Conservation (phyloP, 2,888 invertebrate species). For the Ormyrus rosae region DNA sequence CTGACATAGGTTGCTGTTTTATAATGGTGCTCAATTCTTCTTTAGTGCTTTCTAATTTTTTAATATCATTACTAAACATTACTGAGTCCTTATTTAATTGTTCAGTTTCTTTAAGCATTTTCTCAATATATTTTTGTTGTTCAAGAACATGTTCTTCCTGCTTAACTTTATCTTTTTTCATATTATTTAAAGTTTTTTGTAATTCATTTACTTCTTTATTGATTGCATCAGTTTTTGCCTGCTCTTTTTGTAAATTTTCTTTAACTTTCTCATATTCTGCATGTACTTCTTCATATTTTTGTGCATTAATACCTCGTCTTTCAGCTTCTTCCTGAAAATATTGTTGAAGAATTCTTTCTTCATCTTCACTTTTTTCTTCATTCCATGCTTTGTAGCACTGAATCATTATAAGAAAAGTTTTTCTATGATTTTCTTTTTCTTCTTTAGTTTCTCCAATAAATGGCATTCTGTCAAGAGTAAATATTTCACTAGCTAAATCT, state of each 20-base stretch:
- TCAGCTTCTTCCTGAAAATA: conserved; percentile 64
- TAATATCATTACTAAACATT: conserved; percentile 58
- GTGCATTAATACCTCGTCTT: conserved; percentile 62
- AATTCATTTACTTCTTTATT: conserved; percentile 57
- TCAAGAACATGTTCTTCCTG: conserved; percentile 56
- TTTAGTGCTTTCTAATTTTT: conserved; percentile 54
- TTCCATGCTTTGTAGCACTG: conserved; percentile 69
- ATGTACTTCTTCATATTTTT: conserved; percentile 56
- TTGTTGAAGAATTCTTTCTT: conserved; percentile 63
- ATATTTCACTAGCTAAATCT: conserved; percentile 66
- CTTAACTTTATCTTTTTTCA: conserved; percentile 59
- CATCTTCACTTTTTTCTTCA: conserved; percentile 66
- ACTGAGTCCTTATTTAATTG: conserved; percentile 58
- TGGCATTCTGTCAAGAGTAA: conserved; percentile 66
- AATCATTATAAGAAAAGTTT: conserved; percentile 63
- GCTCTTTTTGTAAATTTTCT: conserved; percentile 53
- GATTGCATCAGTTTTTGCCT: conserved; percentile 54
- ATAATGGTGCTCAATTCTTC: conserved; percentile 62
- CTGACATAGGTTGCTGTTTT: conserved; percentile 67
- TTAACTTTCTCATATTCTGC: conserved; percentile 59
- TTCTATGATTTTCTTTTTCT: conserved; percentile 56
- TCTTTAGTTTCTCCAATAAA: conserved; percentile 61
- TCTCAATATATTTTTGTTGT: conserved; percentile 60
- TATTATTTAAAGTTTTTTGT: conserved; percentile 55
- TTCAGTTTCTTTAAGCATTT: conserved; percentile 59